Percentiles rank a stretch among this genome's conserved stretches.
phyloP scores from a whole-genome alignment of 2,113 vertebrate genomes.

The Piprites chloris region DNA sequence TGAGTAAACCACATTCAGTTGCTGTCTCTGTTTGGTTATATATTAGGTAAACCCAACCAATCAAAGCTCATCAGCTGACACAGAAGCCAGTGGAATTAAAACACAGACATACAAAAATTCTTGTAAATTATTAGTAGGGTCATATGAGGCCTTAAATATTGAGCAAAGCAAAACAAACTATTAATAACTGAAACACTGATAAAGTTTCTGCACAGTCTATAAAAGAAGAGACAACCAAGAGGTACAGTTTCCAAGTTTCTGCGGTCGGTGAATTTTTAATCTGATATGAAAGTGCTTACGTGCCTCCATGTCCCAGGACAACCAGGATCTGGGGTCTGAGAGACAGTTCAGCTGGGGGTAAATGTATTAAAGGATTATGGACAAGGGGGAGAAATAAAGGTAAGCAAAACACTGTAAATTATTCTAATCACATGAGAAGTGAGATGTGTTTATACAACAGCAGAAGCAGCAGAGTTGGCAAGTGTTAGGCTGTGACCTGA shows the following conservation, averaged over 20 bases:
- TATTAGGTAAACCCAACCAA: conserved; percentile 53
- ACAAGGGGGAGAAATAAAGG: background rate
- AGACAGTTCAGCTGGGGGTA: conserved; percentile 43
- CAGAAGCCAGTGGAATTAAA: conserved; percentile 69
- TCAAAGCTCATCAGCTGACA: conserved; percentile 58
- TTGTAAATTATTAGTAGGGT: conserved; percentile 62
- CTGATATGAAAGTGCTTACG: background rate
- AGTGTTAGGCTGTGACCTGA: background rate
- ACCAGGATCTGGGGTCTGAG: background rate
- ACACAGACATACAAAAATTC: conserved; percentile 52
- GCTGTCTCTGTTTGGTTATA: conserved; percentile 66
- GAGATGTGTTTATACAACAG: background rate
- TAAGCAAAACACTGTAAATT: conserved; percentile 33
- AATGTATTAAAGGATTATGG: conserved; percentile 16
- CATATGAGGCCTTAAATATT: conserved; percentile 52
- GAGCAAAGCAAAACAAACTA: conserved; percentile 63
- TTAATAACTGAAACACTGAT: conserved; percentile 66
- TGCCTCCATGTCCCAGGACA: conserved; percentile 28
- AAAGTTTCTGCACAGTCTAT: conserved; percentile 55
- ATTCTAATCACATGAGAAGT: background rate
- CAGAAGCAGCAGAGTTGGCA: conserved; percentile 8
- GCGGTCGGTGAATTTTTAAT: conserved; percentile 46
- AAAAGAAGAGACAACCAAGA: conserved; percentile 41
- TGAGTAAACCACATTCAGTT: conserved; percentile 58
- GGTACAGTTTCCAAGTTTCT: conserved; percentile 61